These are phyloP conservation scores for Otocyon megalotis DNA, from an alignment of 2,113 vertebrate species.

Conservation along the genomic window DNA sequence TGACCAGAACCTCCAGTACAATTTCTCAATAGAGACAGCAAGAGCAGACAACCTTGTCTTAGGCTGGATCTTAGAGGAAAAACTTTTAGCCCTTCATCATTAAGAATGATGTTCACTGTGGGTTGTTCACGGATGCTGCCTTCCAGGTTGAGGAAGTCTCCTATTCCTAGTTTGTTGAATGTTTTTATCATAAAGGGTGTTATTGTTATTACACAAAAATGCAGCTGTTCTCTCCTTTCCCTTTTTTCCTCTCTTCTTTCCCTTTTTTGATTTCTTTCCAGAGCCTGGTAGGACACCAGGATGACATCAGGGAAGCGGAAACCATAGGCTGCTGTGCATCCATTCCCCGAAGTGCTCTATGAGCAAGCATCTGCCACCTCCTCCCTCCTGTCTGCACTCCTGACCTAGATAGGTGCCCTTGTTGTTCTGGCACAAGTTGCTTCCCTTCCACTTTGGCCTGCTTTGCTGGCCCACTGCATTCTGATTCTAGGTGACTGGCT, in stretches of 20 bases:
- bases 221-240: conserved; percentile 22
- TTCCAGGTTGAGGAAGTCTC: background rate
- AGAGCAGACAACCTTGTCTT: background rate
- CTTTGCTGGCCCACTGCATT: conserved; percentile 76
- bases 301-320: conserved; percentile 86
- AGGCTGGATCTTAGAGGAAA: background rate
- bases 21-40: background rate
- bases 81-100: background rate
- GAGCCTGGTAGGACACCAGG: conserved; percentile 74
- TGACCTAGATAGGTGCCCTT: background rate
- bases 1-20: background rate
- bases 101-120: background rate
- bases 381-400: background rate
- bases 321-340: conserved; percentile 77
- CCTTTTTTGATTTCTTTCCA: conserved; percentile 81
- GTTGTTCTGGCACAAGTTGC: background rate
- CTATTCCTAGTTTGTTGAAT: background rate
- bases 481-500: conserved; percentile 70
- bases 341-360: conserved; percentile 43
- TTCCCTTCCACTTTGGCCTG: conserved; percentile 30
- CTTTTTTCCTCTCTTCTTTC: background rate
- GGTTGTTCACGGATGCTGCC: background rate
- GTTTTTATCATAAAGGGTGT: conserved; percentile 7
- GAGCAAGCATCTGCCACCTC: background rate
- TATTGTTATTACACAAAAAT: conserved; percentile 46